phyloP scores from a whole-genome alignment of 1,140 invertebrate species.

The Drosophila grimshawi region DNA sequence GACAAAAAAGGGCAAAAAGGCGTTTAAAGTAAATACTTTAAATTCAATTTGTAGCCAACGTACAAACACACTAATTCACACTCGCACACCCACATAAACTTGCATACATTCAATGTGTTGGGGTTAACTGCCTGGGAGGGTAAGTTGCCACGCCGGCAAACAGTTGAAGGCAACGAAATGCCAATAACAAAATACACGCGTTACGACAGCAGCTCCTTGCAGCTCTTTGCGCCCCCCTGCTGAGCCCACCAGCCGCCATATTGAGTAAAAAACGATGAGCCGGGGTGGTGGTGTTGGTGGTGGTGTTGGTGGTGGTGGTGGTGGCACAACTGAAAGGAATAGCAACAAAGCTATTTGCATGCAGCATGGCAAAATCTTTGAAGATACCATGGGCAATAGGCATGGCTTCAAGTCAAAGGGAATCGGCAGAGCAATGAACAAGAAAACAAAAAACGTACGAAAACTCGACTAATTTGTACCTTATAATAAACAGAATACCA shows the following conservation, averaged over 20 bases:
- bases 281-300: too few relatives aligned
- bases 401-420: conserved; percentile 37
- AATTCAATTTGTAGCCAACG: conserved; percentile 70
- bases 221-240: background rate
- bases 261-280: conserved; percentile 1
- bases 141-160: too few relatives aligned
- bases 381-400: conserved; percentile 40
- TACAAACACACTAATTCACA: conserved; percentile 33
- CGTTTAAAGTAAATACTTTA: conserved; percentile 75
- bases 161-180: conserved; percentile 56
- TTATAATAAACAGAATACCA: background rate
- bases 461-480: background rate
- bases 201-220: conserved; percentile 47
- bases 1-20: conserved; percentile 28
- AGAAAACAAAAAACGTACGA: conserved; percentile 4
- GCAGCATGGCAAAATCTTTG: conserved; percentile 46
- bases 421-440: background rate
- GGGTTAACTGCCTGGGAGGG: conserved; percentile 25
- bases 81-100: background rate
- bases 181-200: conserved; percentile 67
- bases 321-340: conserved; percentile 25
- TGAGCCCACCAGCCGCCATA: conserved; percentile 3
- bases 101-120: conserved; percentile 15
- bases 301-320: background rate
- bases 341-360: conserved; percentile 56